Evolutionary conservation across 2,113 vertebrate genomes (phyloP), one percentile per base, ranked within the genome.

Genomic region (Atrichornis clamosus): DNA sequence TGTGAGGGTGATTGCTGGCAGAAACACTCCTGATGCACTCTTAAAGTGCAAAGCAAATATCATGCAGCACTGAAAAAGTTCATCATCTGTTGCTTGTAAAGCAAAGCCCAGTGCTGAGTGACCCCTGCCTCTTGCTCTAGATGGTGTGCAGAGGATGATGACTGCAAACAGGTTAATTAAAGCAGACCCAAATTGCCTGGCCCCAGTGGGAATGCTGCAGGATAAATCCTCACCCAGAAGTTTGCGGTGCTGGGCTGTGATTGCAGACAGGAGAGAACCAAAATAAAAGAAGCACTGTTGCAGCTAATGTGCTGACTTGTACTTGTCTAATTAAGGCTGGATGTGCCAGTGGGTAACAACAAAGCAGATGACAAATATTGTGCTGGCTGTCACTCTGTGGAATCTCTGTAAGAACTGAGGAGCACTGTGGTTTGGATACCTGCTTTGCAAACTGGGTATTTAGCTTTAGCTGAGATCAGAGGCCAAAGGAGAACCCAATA

Each of bases 241-340:
- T 91, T 64, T 53, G 49, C 1, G 1, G 39, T 12, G 24, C 1
- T 35, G 46, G 1, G 41, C 74, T 79, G 90, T 32, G 84, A 86
- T 9, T 64, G 62, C 69, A 84, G 74, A 37, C n/a, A 19, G 22
- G 58, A 76, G 78, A 82, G 65, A 53, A 55, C 9, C 1, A 4
- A 49, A 78, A 94, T 32, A 92, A 92, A 95, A 90, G 90, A 20
- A 68, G 84, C 89, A 49, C 22, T 85, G n/a, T 79, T 92, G 93
- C 94, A 93, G 84, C 44, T 97, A 84, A 96, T 79, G 89, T 79
- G 91, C 89, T 96, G 91, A 63, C 84, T 93, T 87, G 89, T 95
- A 77, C 53, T 52, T 94, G 95, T 82, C 91, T 96, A 96, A 95
- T 92, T 91, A 92, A 94, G 74, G 87, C 60, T 82, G 94, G 63